A percentile compares a stretch with the other conserved stretches of the same genome.
These are phyloP conservation scores for Lochmaea capreae DNA, from an alignment of 2,888 invertebrate species.

Conservation along the genomic window DNA sequence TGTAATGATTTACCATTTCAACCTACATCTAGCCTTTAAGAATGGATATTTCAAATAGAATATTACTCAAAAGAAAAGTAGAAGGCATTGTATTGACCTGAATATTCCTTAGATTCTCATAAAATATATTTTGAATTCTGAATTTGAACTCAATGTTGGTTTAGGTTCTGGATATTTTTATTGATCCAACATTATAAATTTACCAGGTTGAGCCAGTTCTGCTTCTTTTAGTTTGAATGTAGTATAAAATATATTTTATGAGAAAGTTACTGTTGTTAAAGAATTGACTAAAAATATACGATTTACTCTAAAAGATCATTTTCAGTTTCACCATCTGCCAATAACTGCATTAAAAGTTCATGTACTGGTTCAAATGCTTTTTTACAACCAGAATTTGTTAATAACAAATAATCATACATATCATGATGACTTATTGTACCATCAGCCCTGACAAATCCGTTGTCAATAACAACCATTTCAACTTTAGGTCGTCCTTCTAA, in stretches of 20 bases:
- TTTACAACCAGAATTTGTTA: slow-evolving; percentile 87
- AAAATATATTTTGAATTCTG: slow-evolving; percentile 11
- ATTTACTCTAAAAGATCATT: slow-evolving; percentile 78
- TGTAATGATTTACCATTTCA: not conserved
- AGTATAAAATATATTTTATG: slow-evolving; percentile 11
- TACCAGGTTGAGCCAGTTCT: too few species aligned
- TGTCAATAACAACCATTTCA: slow-evolving; percentile 83
- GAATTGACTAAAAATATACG: not conserved
- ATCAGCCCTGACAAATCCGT: slow-evolving; percentile 81
- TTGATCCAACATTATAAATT: too few species aligned
- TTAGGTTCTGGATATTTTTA: too few species aligned
- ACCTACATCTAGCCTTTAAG: not conserved
- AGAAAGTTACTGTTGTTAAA: not conserved
- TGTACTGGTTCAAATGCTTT: slow-evolving; percentile 89
- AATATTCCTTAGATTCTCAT: slow-evolving; percentile 10
- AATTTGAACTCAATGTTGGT: too few species aligned
- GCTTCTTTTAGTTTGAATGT: too few species aligned
- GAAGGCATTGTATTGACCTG: slow-evolving; percentile 31
- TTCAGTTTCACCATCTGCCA: slow-evolving; percentile 81
- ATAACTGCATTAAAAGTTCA: slow-evolving; percentile 81
- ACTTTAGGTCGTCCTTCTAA: slow-evolving; percentile 73
- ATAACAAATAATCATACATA: slow-evolving; percentile 91
- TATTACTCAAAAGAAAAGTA: slow-evolving; percentile 28
- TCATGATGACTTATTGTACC: slow-evolving; percentile 87
- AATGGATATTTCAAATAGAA: slow-evolving; percentile 22